phyloP scores from a whole-genome alignment of 2,888 invertebrate species.

The Archaeoteleia sp. region DNA sequence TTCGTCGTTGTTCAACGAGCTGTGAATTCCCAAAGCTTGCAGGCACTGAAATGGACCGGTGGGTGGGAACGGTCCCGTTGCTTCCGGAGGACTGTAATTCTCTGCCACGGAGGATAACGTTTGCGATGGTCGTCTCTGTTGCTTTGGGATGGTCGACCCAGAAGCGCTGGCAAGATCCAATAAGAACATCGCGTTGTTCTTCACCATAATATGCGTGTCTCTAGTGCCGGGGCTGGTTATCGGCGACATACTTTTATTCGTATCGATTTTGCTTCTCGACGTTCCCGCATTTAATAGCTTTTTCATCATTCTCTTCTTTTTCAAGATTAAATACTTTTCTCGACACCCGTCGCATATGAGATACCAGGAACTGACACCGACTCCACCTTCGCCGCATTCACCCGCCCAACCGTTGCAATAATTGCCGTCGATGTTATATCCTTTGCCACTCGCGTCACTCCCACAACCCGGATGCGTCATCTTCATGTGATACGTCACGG shows the following conservation, averaged over 20 bases:
- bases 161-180: conserved; percentile 90
- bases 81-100: conserved; percentile 78
- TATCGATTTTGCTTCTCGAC: conserved; percentile 61
- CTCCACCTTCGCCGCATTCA: conserved; percentile 90
- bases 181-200: conserved; percentile 95
- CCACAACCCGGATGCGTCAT: conserved; percentile 96
- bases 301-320: conserved; percentile 59
- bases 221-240: conserved; percentile 71
- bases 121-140: conserved; percentile 70
- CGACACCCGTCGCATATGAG: conserved; percentile 94
- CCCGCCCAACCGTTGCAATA: conserved; percentile 93
- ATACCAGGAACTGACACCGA: conserved; percentile 90
- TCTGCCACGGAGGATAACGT: conserved; percentile 78
- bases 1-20: conserved; percentile 67
- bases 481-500: conserved; percentile 94
- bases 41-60: conserved; percentile 80
- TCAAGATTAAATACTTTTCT: conserved; percentile 81
- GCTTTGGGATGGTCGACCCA: conserved; percentile 75
- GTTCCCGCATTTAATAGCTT: conserved; percentile 68
- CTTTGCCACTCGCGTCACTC: conserved; percentile 87
- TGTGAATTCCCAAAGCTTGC: conserved; percentile 75
- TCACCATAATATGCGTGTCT: conserved; percentile 84
- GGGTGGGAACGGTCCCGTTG: conserved; percentile 77
- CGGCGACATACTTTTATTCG: conserved; percentile 65
- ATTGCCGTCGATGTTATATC: conserved; percentile 93